Conservation (phyloP, 1,140 invertebrate species). For the Coptotermes formosanus region DNA sequence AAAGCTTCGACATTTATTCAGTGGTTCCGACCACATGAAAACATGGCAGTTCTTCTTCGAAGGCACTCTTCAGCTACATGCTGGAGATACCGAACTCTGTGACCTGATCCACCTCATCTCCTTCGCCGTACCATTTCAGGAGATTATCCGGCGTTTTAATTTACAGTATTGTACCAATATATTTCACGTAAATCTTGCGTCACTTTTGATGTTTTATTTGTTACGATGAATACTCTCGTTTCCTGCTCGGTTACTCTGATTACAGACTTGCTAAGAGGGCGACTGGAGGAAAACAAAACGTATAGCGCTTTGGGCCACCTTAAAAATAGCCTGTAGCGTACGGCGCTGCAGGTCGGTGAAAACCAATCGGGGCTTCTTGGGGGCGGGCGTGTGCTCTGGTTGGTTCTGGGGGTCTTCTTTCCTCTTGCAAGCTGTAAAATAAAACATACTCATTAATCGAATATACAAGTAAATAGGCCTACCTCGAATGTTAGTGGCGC, state of each 20-base stretch:
- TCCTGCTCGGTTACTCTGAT: constrained; percentile 33
- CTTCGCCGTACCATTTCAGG: not conserved
- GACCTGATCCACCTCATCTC: constrained; percentile 21
- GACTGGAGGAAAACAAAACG: constrained; percentile 5
- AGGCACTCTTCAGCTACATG: constrained; percentile 30
- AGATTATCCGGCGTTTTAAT: not conserved
- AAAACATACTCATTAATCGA: not conserved
- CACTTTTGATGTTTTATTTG: constrained; percentile 10
- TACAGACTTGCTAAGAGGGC: constrained; percentile 19
- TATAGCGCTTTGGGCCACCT: constrained; percentile 58
- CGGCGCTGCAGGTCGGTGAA: constrained; percentile 99
- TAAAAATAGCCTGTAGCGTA: constrained; percentile 99
- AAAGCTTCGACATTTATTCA: not conserved
- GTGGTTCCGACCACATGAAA: not conserved
- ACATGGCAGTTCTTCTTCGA: not conserved
- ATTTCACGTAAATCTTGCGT: not conserved
- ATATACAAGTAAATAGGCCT: not conserved
- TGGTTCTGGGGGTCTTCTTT: constrained; percentile 89
- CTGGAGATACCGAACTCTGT: constrained; percentile 39
- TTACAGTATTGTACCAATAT: not conserved
- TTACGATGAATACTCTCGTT: not conserved
- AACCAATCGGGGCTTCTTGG: constrained; percentile 99
- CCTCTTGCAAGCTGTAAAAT: constrained; percentile 86
- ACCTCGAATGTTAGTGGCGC: not conserved
- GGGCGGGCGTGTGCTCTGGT: constrained; percentile 79